phyloP scores from a whole-genome alignment of 2,888 invertebrate genomes.

The Vanessa cardui region DNA sequence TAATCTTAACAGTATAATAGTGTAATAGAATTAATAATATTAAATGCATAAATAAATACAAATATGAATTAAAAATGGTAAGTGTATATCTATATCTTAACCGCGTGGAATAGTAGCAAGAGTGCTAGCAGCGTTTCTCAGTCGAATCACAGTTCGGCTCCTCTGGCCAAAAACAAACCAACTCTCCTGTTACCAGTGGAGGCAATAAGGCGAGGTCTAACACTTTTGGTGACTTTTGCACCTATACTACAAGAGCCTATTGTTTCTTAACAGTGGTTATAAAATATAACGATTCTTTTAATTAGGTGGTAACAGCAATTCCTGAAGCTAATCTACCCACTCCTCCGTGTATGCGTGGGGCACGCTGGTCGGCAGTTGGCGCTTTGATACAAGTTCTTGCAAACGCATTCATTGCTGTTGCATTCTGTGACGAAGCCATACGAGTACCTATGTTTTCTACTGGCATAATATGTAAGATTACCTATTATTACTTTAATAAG shows the following conservation, averaged over 20 bases:
- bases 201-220: too few species aligned
- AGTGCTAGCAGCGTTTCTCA: too few species aligned
- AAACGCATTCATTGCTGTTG: slow-evolving; percentile 63
- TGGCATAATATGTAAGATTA: slow-evolving; percentile 66
- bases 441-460: slow-evolving; percentile 66
- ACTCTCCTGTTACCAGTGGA: too few species aligned
- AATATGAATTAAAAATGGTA: too few species aligned
- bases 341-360: slow-evolving; percentile 67
- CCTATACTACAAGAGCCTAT: too few species aligned
- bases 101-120: too few species aligned
- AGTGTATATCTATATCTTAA: too few species aligned
- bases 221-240: too few species aligned
- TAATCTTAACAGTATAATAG: neutral
- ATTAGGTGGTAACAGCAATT: slow-evolving; percentile 74
- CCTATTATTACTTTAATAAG: neutral
- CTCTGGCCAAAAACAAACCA: too few species aligned
- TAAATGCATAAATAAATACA: too few species aligned
- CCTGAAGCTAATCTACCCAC: slow-evolving; percentile 70
- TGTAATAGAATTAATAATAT: too few species aligned
- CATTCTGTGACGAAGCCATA: slow-evolving; percentile 65
- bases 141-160: too few species aligned
- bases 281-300: neutral
- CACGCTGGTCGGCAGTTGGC: slow-evolving; percentile 68
- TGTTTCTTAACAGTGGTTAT: neutral
- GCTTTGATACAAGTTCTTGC: slow-evolving; percentile 64